Evolutionary conservation across 2,888 invertebrate species (phyloP).

Genomic region (Scelioninae gen. 1): DNA sequence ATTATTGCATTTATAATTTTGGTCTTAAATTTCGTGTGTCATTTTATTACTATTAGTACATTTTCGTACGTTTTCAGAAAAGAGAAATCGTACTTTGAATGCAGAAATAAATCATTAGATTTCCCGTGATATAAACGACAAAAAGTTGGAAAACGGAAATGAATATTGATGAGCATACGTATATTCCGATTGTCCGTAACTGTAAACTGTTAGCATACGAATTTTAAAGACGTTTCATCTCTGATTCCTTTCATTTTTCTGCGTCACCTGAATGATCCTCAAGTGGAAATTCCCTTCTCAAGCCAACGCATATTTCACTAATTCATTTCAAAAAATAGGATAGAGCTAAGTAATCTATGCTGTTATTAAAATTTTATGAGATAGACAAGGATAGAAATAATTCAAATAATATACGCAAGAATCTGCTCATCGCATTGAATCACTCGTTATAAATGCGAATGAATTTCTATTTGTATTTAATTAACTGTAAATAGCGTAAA

Average conservation of each 20-base stretch:
- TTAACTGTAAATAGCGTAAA: no score
- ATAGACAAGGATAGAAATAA: no score
- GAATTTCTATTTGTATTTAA: no score
- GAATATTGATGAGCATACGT: constrained; percentile 17
- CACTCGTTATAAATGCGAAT: no score
- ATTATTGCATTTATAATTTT: neutral
- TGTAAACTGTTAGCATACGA: neutral
- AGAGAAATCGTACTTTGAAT: constrained; percentile 2
- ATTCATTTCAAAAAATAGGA: no score
- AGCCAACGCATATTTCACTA: no score
- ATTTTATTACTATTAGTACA: no score
- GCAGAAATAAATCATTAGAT: constrained; percentile 4
- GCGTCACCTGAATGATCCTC: neutral
- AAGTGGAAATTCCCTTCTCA: neutral
- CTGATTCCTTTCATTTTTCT: constrained; percentile 19
- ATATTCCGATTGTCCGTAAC: neutral
- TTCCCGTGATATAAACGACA: neutral
- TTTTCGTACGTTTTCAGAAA: neutral
- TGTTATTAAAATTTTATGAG: no score
- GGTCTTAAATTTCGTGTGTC: no score
- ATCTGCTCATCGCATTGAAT: no score
- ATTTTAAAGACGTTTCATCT: constrained; percentile 2
- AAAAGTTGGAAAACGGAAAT: constrained; percentile 2
- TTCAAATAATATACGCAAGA: no score
- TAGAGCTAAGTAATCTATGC: no score